Evolutionary conservation across 2,888 invertebrate species (phyloP), one percentile per base, ranked within the genome.

Genomic region (Aphrophora alni): DNA sequence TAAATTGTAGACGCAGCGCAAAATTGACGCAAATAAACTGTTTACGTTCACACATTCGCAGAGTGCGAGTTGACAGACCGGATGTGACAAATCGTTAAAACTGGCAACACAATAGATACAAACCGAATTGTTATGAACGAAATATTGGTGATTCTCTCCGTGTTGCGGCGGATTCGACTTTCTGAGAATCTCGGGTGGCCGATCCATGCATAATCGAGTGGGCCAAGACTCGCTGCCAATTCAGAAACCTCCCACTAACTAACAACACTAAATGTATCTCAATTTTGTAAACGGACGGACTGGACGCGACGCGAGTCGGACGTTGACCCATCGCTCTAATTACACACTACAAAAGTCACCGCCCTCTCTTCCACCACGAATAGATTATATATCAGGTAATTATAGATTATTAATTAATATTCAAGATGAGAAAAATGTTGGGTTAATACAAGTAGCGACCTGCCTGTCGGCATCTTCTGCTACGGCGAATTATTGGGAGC

Each of bases 381-480:
- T 72, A 78, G 78, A 78, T 78, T 78, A 51, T 78, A 59, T 78
- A 73, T 78, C 78, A 73, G 51, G 78, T 78, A 78, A 78, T 78
- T 78, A 78, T 78, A 78, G 78, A 78, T 78, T 78, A 78, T 78
- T 78, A 78, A 78, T 78, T 78, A 78, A 78, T 78, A 78, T 78
- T 78, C 78, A 44, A 44, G 38, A 77, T 33, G 14, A 17, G 59
- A 21, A 21, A 59, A 59, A 59, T 21, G 59, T 14, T 14, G 21
- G 59, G 59, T 59, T 21, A 59, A 77, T 71, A 71, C 77, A 70
- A 26, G 78, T 78, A 78, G 78, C 78, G 51, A 51, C 28, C 51
- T 73, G 78, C 78, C 33, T 78, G 78, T 78, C 78, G 78, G 78
- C 78, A 73, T 78, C 78, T 78, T 38, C 78, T 44, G 78, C 28